Percentiles rank a stretch among this genome's conserved stretches.
Evolutionary conservation across 2,888 invertebrate species (phyloP).

Genomic region (Nebria salina): DNA sequence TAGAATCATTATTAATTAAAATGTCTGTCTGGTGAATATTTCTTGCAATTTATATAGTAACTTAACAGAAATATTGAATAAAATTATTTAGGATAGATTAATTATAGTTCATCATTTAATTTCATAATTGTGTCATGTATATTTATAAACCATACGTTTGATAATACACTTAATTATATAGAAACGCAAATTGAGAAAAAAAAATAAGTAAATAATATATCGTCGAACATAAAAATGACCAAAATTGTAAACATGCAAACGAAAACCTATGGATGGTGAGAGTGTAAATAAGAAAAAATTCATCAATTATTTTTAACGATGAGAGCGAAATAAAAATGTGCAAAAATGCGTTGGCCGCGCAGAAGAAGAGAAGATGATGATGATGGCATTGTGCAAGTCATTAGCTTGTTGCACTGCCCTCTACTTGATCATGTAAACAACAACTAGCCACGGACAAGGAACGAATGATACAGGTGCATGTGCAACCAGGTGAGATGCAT

Average conservation of each 20-base stretch:
- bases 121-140: too few species aligned
- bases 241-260: slow-evolving; percentile 17
- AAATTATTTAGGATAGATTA: too few species aligned
- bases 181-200: neutral
- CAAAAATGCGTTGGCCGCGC: slow-evolving; percentile 28
- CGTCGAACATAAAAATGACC: neutral
- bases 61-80: too few species aligned
- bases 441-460: slow-evolving; percentile 8
- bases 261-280: slow-evolving; percentile 7
- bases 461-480: neutral
- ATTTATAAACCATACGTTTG: neutral
- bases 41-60: neutral
- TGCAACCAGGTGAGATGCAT: neutral
- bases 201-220: neutral
- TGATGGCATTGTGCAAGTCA: slow-evolving; percentile 43
- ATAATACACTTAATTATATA: neutral
- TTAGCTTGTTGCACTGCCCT: slow-evolving; percentile 22
- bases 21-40: neutral
- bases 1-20: neutral
- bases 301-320: slow-evolving; percentile 44
- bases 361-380: neutral
- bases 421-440: slow-evolving; percentile 15
- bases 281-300: neutral
- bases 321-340: slow-evolving; percentile 33
- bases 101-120: too few species aligned